Base-by-base conservation (phyloP, 2,797 vertebrate genomes). In the Coregonus sp. region DNA sequence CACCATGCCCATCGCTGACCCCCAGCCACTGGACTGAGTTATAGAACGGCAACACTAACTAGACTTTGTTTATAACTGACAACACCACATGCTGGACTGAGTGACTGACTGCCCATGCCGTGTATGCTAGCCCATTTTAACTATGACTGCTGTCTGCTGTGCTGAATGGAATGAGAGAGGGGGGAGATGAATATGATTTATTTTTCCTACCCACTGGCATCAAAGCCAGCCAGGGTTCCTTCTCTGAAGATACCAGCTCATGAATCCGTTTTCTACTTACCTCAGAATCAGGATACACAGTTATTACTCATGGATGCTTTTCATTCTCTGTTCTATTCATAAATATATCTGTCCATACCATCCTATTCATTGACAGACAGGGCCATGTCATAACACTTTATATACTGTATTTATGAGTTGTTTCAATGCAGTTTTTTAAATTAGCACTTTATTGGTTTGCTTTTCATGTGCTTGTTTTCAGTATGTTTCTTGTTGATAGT, bases 1-100 rank as follows among this genome's bases (percentile, higher is more conserved):
- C 89, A 99, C 97, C 91, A 98, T 99, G 98, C 98, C 98, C 73
- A 98, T 99, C 31, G 96, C 97, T 0, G 97, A 99, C 87, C 97
- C 97, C 0, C 96, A 97, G 25, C 97, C 98, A 20, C 94, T 98
- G 56, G 97, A 99, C 95, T 99, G 94, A 97, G 86, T 15, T 7
- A 29, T 74, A 81, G n/a, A 35, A 29, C 11, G 4, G n/a, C 14
- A n/a, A 20, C 56, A 77, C 0, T n/a, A 78, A 75, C 84, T 88
- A 29, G 65, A 83, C 84, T 31, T 6, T 86, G 35, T 76, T 85
- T 75, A 75, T 33, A 85, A 83, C 76, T 73, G 74, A 6, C 56
- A 86, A 51, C 78, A 52, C 86, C 86, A 81, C 84, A 85, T 76
- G 37, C 73, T 76, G 76, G 78, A 78, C 77, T 47, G 82, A 87